These are phyloP conservation scores for Papilio protenor DNA, from an alignment of 2,888 invertebrate genomes.

Conservation along the genomic window DNA sequence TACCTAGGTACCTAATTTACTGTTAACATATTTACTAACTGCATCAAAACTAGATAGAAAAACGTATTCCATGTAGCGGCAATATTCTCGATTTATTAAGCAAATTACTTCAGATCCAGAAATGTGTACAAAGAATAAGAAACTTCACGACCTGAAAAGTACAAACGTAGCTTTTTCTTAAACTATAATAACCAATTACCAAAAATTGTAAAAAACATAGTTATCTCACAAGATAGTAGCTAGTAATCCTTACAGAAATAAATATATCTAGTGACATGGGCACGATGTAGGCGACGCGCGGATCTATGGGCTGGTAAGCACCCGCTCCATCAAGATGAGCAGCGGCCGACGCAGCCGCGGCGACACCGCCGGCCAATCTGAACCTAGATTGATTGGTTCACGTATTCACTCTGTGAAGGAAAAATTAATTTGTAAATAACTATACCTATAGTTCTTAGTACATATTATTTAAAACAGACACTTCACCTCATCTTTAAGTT, in stretches of 20 bases:
- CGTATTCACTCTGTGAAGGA: constrained; percentile 39
- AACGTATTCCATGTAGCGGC: too few species aligned
- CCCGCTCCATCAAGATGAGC: constrained; percentile 46
- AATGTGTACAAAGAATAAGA: constrained; percentile 4
- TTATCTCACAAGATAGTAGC: too few species aligned
- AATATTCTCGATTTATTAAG: background rate
- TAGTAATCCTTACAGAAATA: background rate
- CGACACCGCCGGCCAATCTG: constrained; percentile 63
- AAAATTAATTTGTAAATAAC: too few species aligned
- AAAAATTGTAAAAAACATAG: too few species aligned
- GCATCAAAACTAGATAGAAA: too few species aligned
- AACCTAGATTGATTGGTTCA: constrained; percentile 65
- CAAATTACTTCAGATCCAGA: background rate
- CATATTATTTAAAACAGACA: too few species aligned
- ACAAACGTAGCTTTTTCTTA: background rate
- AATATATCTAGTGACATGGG: background rate
- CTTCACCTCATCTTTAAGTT: background rate
- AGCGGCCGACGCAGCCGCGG: constrained; percentile 65
- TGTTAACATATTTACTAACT: too few species aligned
- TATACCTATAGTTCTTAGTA: too few species aligned
- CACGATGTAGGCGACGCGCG: constrained; percentile 51
- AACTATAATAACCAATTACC: too few species aligned
- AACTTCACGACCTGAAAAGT: background rate
- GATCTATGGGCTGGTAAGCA: background rate
- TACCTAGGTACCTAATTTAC: too few species aligned